These are phyloP conservation scores for Brachynemurus nebulosus DNA, from an alignment of 2,888 invertebrate species.

Conservation along the genomic window DNA sequence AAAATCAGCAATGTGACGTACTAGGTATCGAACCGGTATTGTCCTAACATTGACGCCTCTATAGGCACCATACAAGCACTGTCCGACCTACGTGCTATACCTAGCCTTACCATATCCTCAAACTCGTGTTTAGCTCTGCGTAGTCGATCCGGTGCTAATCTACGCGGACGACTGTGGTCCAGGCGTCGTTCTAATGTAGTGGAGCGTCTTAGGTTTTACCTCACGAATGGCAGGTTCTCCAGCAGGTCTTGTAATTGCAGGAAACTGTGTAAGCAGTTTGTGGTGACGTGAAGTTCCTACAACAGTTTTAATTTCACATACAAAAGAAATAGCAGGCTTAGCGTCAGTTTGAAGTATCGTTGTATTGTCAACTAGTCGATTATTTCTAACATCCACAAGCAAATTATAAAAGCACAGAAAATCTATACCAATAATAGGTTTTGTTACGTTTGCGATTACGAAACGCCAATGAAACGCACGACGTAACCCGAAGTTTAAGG, in stretches of 20 bases:
- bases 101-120: conserved; percentile 18
- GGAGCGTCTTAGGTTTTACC: conserved; percentile 16
- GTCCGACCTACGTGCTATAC: conserved; percentile 14
- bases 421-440: not conserved
- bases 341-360: no score
- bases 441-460: not conserved
- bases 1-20: no score
- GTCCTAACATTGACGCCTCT: no score
- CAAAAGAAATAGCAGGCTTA: no score
- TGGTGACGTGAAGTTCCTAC: not conserved
- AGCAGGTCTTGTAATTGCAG: not conserved
- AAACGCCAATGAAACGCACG: not conserved
- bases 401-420: no score
- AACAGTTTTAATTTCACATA: no score
- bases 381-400: no score
- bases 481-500: not conserved
- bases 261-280: not conserved
- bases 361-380: no score
- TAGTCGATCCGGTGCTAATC: conserved; percentile 21
- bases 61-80: conserved; percentile 24
- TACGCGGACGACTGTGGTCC: conserved; percentile 21
- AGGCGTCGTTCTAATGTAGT: conserved; percentile 19
- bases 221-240: conserved; percentile 16
- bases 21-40: no score
- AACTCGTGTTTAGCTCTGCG: conserved; percentile 22